A percentile compares a stretch with the other conserved stretches of the same genome.
Evolutionary conservation across 2,113 vertebrate genomes (phyloP).

Genomic region (Rallus limicola): DNA sequence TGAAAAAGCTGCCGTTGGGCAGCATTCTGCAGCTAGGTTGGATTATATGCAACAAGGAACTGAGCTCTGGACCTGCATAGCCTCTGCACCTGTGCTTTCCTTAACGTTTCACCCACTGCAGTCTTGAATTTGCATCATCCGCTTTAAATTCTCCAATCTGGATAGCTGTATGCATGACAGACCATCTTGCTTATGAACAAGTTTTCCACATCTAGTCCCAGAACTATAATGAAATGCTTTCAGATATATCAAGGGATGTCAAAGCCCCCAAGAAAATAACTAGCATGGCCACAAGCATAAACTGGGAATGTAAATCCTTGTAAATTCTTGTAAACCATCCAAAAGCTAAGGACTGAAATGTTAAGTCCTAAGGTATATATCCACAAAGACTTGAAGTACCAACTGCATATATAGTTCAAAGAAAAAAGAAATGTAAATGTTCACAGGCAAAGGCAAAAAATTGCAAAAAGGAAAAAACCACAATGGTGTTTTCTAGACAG

Average conservation of each 20-base stretch:
- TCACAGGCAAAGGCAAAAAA: neutral
- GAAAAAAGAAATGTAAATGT: neutral
- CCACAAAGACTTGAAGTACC: neutral
- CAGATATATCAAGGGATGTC: neutral
- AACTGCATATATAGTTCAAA: neutral
- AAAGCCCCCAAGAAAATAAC: neutral
- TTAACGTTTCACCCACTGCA: neutral
- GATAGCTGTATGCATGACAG: neutral
- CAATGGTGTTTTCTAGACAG: neutral
- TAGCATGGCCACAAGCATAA: neutral
- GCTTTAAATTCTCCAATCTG: neutral
- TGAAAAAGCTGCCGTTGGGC: neutral
- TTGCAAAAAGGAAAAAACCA: neutral
- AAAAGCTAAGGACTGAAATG: neutral
- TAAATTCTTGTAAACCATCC: neutral
- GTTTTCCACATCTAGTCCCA: neutral
- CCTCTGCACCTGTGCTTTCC: rapidly evolving
- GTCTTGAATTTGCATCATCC: neutral
- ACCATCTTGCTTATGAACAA: neutral
- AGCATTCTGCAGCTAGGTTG: neutral
- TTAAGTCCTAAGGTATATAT: neutral
- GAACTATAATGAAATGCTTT: neutral
- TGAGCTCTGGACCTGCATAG: neutral
- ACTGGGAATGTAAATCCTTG: neutral
- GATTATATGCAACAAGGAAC: neutral